Evolutionary conservation across 2,797 vertebrate species (phyloP).

Genomic region (Oryzias sinensis): DNA sequence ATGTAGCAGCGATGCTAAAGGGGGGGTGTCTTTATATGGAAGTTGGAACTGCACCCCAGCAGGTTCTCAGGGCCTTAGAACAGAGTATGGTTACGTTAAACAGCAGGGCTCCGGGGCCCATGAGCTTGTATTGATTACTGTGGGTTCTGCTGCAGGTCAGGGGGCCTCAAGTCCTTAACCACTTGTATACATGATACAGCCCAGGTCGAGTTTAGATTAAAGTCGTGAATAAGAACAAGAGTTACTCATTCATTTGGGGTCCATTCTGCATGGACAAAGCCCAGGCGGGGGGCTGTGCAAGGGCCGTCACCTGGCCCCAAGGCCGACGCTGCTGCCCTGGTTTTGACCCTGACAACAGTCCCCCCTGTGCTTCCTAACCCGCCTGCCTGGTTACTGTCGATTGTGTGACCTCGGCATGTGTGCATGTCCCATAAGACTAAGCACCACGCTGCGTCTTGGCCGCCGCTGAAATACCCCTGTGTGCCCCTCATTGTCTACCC

Average conservation of each 20-base stretch:
- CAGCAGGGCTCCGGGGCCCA: constrained; percentile 43
- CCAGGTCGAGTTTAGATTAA: constrained; percentile 71
- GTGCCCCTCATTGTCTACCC: constrained; percentile 70
- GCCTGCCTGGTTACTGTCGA: constrained; percentile 66
- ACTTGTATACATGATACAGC: constrained; percentile 64
- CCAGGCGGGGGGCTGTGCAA: constrained; percentile 66
- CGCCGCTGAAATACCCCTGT: constrained; percentile 66
- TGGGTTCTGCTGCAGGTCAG: constrained; percentile 56
- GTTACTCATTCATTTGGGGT: constrained; percentile 79
- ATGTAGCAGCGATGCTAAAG: constrained; percentile 31
- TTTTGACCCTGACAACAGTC: constrained; percentile 77
- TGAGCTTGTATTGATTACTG: constrained; percentile 41
- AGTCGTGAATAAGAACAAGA: constrained; percentile 78
- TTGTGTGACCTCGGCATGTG: constrained; percentile 79
- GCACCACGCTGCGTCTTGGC: constrained; percentile 70
- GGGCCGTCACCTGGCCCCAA: constrained; percentile 52
- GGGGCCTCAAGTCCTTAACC: constrained; percentile 43
- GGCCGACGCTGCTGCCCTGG: constrained; percentile 63
- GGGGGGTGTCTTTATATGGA: constrained; percentile 52
- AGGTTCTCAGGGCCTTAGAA: constrained; percentile 48
- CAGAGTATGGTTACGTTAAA: constrained; percentile 59
- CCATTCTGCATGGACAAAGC: constrained; percentile 74
- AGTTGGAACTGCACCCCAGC: constrained; percentile 56
- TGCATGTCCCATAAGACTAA: constrained; percentile 68
- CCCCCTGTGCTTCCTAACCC: constrained; percentile 71